Evolutionary conservation across 2,113 vertebrate species (phyloP).

Genomic region (Mobula birostris): DNA sequence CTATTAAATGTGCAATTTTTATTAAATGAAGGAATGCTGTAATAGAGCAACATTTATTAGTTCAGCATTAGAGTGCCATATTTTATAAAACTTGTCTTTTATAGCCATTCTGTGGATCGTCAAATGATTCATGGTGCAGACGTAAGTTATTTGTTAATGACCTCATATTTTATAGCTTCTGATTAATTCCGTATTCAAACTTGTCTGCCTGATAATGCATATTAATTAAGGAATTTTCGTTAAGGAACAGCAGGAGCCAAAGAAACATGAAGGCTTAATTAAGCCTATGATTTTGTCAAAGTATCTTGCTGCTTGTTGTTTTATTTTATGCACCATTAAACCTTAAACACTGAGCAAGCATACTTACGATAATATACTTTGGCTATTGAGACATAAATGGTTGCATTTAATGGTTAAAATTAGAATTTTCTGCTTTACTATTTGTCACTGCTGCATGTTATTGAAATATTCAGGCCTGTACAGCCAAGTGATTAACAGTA

Average conservation of each 20-base stretch:
- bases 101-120: background rate
- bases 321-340: background rate
- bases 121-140: slow-evolving; percentile 4
- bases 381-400: background rate
- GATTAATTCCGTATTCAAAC: slow-evolving; percentile 23
- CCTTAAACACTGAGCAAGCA: background rate
- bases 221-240: slow-evolving; percentile 5
- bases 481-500: background rate
- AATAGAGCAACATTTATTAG: background rate
- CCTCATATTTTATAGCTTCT: background rate
- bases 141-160: slow-evolving; percentile 18
- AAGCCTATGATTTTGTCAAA: background rate
- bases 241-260: slow-evolving; percentile 14
- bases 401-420: background rate
- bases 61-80: background rate
- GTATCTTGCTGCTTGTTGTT: background rate
- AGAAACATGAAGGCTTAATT: slow-evolving; percentile 6
- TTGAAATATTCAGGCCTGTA: background rate
- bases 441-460: background rate
- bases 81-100: slow-evolving; percentile 13
- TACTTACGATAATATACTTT: background rate
- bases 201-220: background rate
- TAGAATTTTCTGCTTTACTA: background rate
- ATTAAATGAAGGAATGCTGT: background rate
- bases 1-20: background rate